Evolutionary conservation across 1,140 invertebrate genomes (phyloP), one percentile per base, ranked within the genome.

Genomic region (Chrysopa pallens): DNA sequence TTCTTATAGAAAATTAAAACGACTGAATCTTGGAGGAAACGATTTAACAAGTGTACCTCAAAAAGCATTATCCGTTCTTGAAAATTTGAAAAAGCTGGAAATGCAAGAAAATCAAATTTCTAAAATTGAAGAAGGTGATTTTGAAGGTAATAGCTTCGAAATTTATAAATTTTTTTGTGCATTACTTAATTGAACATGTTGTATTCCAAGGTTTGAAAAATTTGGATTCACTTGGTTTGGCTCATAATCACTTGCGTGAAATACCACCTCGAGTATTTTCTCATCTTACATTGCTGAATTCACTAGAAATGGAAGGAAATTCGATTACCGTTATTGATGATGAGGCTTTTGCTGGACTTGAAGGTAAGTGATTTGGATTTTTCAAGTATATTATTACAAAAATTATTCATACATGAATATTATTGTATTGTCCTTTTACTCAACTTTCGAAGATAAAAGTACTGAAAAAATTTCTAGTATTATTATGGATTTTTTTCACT

Each of bases 21-120:
- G 84, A 39, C 63, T 90, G 35, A 91, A 92, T 66, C 63, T 92
- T 44, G 86, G 86, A 39, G 84, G 81, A 35, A 91, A 91, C 57
- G 74, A 80, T 38, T 61, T 92, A 48, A 73, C 68, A 14, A 64
- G 63, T 31, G 72, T 91, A 29, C 86, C 86, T 11, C 83, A 83
- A 38, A 72, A 77, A 48, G 74, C 84, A 0, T 68, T 91, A 4
- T 74, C 75, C 1, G 72, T 79, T 23, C 62, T 89, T 45, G 76
- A 80, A 47, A 84, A 77, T 46, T 62, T 91, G 36, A 84, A 82
- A 55, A 88, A 83, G 52, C 64, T 91, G 8, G 86, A 91, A 59
- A 76, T 91, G 58, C 84, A 87, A 55, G 84, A 89, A 57, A 91
- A 91, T 61, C 71, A 72, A 44, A 84, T 91, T 38, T 64, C 70